These are phyloP conservation scores for Cyrtonyx montezumae DNA, from an alignment of 2,113 vertebrate genomes.

Conservation along the genomic window DNA sequence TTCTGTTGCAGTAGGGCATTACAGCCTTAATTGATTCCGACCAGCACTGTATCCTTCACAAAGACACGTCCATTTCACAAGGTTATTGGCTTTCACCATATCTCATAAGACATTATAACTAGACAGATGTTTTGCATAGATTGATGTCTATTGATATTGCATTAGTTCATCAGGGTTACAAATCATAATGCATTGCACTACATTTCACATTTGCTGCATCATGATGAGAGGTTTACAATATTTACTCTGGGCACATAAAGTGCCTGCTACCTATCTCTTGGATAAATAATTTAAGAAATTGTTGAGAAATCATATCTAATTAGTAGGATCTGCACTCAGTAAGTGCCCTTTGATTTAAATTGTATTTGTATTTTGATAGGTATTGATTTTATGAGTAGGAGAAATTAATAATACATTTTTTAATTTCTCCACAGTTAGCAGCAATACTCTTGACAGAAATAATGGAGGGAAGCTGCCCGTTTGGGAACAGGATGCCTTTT, in stretches of 20 bases:
- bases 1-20: slow-evolving; percentile 50
- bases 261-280: slow-evolving; percentile 47
- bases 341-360: slow-evolving; percentile 71
- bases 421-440: slow-evolving; percentile 30
- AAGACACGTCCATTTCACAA: slow-evolving; percentile 50
- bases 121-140: slow-evolving; percentile 48
- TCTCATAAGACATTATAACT: slow-evolving; percentile 32
- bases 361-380: slow-evolving; percentile 68
- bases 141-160: slow-evolving; percentile 67
- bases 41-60: slow-evolving; percentile 57
- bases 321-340: slow-evolving; percentile 62
- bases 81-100: slow-evolving; percentile 50
- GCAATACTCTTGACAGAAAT: slow-evolving; percentile 40
- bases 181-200: slow-evolving; percentile 38
- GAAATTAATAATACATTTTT: slow-evolving; percentile 69
- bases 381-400: slow-evolving; percentile 64
- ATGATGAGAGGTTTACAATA: slow-evolving; percentile 54
- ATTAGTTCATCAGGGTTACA: slow-evolving; percentile 68
- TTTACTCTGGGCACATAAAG: slow-evolving; percentile 57
- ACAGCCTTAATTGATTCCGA: slow-evolving; percentile 70
- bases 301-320: slow-evolving; percentile 68
- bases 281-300: slow-evolving; percentile 75
- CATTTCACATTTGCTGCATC: slow-evolving; percentile 55
- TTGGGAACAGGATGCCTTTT: slow-evolving; percentile 2
- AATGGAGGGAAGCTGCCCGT: slow-evolving; percentile 7